Conservation (phyloP, 2,113 vertebrate species). For the Sminthopsis crassicaudata region DNA sequence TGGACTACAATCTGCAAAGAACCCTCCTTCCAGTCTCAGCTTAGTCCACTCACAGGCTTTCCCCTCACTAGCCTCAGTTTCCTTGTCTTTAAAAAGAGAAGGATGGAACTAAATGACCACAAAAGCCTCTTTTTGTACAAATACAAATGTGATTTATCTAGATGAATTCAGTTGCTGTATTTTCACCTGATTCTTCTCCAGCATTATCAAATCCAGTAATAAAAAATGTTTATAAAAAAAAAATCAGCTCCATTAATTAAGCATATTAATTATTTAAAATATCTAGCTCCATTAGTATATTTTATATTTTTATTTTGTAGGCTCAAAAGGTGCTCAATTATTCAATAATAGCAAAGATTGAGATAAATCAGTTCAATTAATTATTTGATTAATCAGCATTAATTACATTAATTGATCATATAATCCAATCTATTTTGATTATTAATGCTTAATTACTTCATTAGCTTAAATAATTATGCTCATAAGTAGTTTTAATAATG, state of each 20-base stretch:
- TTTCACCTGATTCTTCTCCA: not conserved
- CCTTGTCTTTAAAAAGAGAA: not conserved
- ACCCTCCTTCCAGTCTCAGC: not conserved
- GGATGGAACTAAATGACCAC: not conserved
- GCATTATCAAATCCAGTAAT: constrained; percentile 41
- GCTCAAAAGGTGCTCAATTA: constrained; percentile 57
- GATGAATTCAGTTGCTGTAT: not conserved
- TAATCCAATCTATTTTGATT: constrained; percentile 71
- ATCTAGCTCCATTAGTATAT: constrained; percentile 20
- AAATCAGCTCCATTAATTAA: constrained; percentile 40
- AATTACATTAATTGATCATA: constrained; percentile 55
- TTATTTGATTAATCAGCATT: constrained; percentile 71
- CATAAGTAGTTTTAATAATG: constrained; percentile 68
- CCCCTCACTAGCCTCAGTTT: not conserved
- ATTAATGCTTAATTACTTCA: constrained; percentile 55
- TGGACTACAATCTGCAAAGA: not conserved
- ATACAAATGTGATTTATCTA: not conserved
- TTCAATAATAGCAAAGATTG: constrained; percentile 59
- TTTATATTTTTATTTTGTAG: constrained; percentile 16
- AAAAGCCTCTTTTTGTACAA: not conserved
- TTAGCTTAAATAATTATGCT: constrained; percentile 74
- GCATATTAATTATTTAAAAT: constrained; percentile 46
- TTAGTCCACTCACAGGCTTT: too few relatives aligned
- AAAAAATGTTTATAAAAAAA: constrained; percentile 26
- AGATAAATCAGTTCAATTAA: constrained; percentile 55